Base-by-base conservation (phyloP, 2,797 vertebrate species). In the Liasis olivaceus region DNA sequence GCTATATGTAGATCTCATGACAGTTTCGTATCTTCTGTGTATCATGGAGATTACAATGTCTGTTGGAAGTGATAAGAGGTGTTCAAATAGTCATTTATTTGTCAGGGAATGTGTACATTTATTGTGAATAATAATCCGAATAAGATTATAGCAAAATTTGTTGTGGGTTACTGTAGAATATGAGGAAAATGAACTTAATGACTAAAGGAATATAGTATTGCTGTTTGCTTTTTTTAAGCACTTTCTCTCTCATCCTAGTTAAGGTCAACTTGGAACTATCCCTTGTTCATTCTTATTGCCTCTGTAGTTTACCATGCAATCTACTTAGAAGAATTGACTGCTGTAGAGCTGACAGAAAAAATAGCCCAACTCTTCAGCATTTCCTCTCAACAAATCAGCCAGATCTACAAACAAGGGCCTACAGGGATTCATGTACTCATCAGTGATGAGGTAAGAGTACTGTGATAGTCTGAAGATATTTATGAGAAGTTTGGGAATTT, bases 351-450 rank as follows among this genome's bases (percentile, higher is more conserved):
- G 95, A 98, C 98, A 0, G 99, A 99, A 95, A 99, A 99, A 97
- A 97, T 99, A 22, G 99, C 99, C 26, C 98, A 99, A 97, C 99
- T 99, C 81, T 99, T 99, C 97, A 99, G 97, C 94, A 99, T 99
- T 95, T 99, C 99, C 9, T 98, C 99, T 60, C 97, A 98, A 77
- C 99, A 99, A 96, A 99, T 99, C 96, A 98, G 98, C 96, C 99
- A 99, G 97, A 99, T 99, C 95, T 99, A 99, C 96, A 99, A 99
- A 95, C 99, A 99, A 95, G 99, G 99, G 0, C 99, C 99, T 1
- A 99, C 99, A 0, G 99, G 99, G 28, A 99, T 99, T 94, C 99
- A 99, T 7, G 99, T 99, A 63, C 98, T 99, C 93, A 98, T 99
- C 96, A 99, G 99, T 22, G 99, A 99, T 12, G 98, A 99, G 98